phyloP scores from a whole-genome alignment of 2,113 vertebrate genomes.

The Numida meleagris region DNA sequence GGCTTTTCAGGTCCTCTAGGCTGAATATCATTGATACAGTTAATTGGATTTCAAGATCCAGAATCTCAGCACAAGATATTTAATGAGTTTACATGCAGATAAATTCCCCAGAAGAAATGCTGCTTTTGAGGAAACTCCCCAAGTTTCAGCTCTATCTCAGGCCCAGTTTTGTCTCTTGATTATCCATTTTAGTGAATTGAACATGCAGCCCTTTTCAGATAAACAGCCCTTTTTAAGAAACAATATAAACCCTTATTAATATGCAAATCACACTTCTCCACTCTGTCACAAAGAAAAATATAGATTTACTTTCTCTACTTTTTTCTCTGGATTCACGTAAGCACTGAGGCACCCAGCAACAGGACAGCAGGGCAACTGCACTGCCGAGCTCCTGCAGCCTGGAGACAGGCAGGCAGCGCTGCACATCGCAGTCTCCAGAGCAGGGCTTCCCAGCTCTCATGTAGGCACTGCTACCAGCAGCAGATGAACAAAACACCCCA shows the following conservation, averaged over 20 bases:
- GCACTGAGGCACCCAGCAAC: not conserved
- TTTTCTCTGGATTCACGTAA: not conserved
- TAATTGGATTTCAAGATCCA: slow-evolving; percentile 63
- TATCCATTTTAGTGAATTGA: not conserved
- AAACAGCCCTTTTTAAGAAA: slow-evolving; percentile 26
- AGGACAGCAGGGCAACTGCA: not conserved
- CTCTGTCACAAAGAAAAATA: not conserved
- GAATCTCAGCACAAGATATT: slow-evolving; percentile 26
- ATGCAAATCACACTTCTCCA: not conserved
- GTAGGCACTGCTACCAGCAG: not conserved
- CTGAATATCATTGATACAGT: slow-evolving; percentile 27
- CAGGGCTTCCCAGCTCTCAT: not conserved
- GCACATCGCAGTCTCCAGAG: not conserved
- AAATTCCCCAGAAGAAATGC: slow-evolving; percentile 48
- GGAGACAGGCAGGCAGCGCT: not conserved
- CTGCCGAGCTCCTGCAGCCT: not conserved
- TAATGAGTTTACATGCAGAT: slow-evolving; percentile 60
- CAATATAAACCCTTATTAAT: not conserved
- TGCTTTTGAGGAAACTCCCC: slow-evolving; percentile 16
- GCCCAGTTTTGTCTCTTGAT: slow-evolving; percentile 22
- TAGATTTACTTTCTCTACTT: not conserved
- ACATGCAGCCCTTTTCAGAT: slow-evolving; percentile 7
- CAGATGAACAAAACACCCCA: not conserved
- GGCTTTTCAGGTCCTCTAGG: not conserved
- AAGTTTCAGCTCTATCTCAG: not conserved